These are phyloP conservation scores for Dendroctonus valens DNA, from an alignment of 1,140 invertebrate genomes.

Conservation along the genomic window DNA sequence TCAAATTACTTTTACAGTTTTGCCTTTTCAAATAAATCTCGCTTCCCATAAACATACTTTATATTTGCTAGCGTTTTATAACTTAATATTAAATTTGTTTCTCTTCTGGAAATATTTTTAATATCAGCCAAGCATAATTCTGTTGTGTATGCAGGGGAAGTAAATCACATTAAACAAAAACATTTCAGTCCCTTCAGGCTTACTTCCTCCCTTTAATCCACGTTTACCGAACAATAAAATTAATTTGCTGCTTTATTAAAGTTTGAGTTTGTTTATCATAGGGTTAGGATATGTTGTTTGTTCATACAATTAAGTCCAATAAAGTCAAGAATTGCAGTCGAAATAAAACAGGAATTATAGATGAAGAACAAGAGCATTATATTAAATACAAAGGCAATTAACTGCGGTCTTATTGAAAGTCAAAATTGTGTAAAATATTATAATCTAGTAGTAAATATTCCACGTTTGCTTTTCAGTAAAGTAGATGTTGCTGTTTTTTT, in stretches of 20 bases:
- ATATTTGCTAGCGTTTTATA: constrained; percentile 4
- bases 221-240: constrained; percentile 14
- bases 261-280: constrained; percentile 1
- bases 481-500: too few relatives aligned
- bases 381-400: too few relatives aligned
- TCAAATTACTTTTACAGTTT: background rate
- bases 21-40: background rate
- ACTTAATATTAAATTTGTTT: constrained; percentile 10
- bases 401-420: too few relatives aligned
- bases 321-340: too few relatives aligned
- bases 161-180: constrained; percentile 16
- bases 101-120: constrained; percentile 3
- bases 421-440: too few relatives aligned
- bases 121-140: constrained; percentile 3
- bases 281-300: too few relatives aligned
- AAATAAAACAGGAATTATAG: too few relatives aligned
- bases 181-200: constrained; percentile 9
- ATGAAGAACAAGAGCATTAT: too few relatives aligned
- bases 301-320: too few relatives aligned
- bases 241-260: constrained; percentile 5
- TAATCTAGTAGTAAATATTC: too few relatives aligned
- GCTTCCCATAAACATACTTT: constrained; percentile 1
- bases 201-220: background rate
- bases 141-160: constrained; percentile 6
- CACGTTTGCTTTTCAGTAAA: too few relatives aligned